Percentiles rank a stretch among this genome's conserved stretches.
phyloP scores from a whole-genome alignment of 2,888 invertebrate species.

The Nomada ferruginata region DNA sequence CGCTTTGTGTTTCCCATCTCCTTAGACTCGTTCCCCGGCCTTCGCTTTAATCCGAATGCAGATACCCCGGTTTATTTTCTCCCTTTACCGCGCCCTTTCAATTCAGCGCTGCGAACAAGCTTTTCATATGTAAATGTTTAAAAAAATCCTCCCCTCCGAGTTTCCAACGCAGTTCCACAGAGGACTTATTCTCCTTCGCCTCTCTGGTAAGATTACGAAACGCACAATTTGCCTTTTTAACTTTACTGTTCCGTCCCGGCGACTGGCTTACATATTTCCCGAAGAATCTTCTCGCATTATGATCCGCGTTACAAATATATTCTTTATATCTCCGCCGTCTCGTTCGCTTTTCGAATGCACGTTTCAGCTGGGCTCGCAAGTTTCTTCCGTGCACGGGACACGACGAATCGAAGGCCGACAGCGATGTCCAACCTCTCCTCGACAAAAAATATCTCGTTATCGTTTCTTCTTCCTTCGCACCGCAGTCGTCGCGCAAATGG shows the following conservation, averaged over 20 bases:
- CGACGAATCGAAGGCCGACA: background rate
- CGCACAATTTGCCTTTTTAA: background rate
- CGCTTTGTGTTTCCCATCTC: background rate
- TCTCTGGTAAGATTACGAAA: background rate
- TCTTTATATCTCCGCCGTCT: background rate
- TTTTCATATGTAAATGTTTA: constrained; percentile 8
- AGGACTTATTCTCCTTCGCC: background rate
- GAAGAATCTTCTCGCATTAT: background rate
- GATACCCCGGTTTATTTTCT: background rate
- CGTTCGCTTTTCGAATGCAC: too few relatives aligned
- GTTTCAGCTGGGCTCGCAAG: background rate
- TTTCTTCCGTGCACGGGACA: background rate
- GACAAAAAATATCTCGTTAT: constrained; percentile 25
- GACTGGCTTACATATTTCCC: background rate
- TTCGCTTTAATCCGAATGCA: background rate
- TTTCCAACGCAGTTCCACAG: background rate
- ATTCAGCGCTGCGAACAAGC: background rate
- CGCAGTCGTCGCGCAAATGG: background rate
- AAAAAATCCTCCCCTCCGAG: background rate
- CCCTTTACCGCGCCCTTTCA: background rate
- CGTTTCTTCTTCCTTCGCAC: background rate
- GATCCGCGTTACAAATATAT: background rate
- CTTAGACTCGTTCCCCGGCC: too few relatives aligned
- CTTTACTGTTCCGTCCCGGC: background rate
- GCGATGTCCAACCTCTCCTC: too few relatives aligned